Base-by-base conservation (phyloP, 2,113 vertebrate species). In the Oplegnathus fasciatus region DNA sequence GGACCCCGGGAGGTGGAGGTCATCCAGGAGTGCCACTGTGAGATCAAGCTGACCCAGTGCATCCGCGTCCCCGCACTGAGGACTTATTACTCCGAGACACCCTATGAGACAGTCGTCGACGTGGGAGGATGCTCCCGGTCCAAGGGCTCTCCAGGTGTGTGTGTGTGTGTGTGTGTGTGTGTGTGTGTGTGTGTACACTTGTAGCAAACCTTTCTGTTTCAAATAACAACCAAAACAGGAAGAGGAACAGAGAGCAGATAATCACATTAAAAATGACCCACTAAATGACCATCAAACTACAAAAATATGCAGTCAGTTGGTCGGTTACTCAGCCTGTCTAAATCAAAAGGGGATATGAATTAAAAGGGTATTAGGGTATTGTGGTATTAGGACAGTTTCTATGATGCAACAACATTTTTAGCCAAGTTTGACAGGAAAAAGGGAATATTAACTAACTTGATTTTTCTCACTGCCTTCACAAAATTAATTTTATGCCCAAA, bases 71-170 rank as follows among this genome's bases (percentile, higher is more conserved):
- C 92, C 0, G 89, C 94, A 2, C 94, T 97, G 15, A 96, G 94
- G 89, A 97, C 94, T 0, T 97, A 94, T 82, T 95, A 94, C 86
- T 89, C 92, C 6, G 93, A 95, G 81, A 96, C 95, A 1, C 94
- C 96, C 0, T 95, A 95, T 7, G 96, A 96, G 82, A 91, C 88
- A 0, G 95, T 92, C 0, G 67, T 97, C 0, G 92, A 96, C 0
- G 80, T 94, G 11, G 95, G 96, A 48, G 95, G 93, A 84, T 97
- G 96, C 86, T 95, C 96, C 14, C 75, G 75, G 6, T 93, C 91
- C 3, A 79, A 91, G 60, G 88, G 58, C 9, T 37, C 89, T 1
- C 84, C 84, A 90, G 96, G 96, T 93, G 75, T 52, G 90, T 87
- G 50, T 42, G 22, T 61, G 20, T 61, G 68, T 48, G 58, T 54